Percentiles rank a stretch among this genome's conserved stretches.
These are phyloP conservation scores for Danio rerio DNA, from an alignment of 2,113 vertebrate genomes.

Conservation along the genomic window DNA sequence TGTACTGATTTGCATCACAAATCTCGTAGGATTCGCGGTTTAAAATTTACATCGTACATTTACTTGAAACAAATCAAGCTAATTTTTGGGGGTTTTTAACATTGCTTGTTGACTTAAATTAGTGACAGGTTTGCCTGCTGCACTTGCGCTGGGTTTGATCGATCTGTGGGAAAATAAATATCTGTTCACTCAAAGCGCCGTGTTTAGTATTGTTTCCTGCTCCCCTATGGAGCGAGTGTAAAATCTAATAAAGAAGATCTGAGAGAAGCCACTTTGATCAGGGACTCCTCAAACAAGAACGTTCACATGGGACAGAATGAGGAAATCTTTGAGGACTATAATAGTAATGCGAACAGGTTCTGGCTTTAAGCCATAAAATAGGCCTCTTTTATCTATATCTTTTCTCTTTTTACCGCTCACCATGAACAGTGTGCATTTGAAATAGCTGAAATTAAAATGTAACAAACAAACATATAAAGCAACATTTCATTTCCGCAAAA, in stretches of 20 bases:
- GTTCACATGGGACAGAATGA: slow-evolving; percentile 69
- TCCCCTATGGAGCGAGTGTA: slow-evolving; percentile 73
- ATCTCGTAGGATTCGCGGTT: neutral
- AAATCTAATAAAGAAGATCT: slow-evolving; percentile 81
- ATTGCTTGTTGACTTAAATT: slow-evolving; percentile 57
- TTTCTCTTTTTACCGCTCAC: slow-evolving; percentile 77
- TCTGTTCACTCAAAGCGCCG: slow-evolving; percentile 75
- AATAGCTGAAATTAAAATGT: slow-evolving; percentile 81
- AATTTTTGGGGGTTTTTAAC: slow-evolving; percentile 11
- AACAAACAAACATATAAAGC: too few relatives aligned
- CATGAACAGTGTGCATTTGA: slow-evolving; percentile 77
- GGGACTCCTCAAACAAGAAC: slow-evolving; percentile 76
- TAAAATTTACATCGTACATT: slow-evolving; percentile 31
- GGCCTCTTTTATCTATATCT: slow-evolving; percentile 72
- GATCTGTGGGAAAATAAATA: slow-evolving; percentile 72
- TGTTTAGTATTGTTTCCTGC: slow-evolving; percentile 73
- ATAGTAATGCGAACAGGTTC: slow-evolving; percentile 48
- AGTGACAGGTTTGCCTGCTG: slow-evolving; percentile 46
- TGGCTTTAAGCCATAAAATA: slow-evolving; percentile 63
- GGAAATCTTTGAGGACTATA: slow-evolving; percentile 61
- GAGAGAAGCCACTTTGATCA: slow-evolving; percentile 78
- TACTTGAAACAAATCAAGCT: slow-evolving; percentile 31
- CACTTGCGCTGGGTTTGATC: slow-evolving; percentile 64
- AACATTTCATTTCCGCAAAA: too few relatives aligned
- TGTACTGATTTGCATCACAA: neutral